A percentile compares a stretch with the other conserved stretches of the same genome.
Conservation (phyloP, 1,140 invertebrate genomes). For the Doryteuthis pealeii region DNA sequence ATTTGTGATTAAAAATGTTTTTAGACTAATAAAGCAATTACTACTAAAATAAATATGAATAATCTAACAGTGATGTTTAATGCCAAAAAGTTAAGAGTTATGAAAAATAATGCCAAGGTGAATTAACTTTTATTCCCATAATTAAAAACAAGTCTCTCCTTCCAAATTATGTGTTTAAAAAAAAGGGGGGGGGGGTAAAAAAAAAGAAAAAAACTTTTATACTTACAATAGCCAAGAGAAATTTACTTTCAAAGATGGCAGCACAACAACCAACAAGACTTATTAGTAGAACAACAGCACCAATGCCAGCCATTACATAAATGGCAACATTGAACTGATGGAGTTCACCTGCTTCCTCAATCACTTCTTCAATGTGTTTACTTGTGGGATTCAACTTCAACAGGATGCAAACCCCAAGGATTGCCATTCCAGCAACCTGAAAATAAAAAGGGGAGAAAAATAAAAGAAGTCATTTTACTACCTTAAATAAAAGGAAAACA, state of each 20-base stretch:
- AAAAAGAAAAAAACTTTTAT: conserved; percentile 1
- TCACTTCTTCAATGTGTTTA: background rate
- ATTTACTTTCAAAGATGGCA: background rate
- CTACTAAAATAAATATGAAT: too few relatives aligned
- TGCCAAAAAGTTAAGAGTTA: too few relatives aligned
- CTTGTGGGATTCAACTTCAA: background rate
- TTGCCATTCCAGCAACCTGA: background rate
- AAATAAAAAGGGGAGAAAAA: background rate
- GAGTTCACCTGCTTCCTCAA: background rate
- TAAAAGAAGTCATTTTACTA: too few relatives aligned
- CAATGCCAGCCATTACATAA: background rate
- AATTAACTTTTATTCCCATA: too few relatives aligned
- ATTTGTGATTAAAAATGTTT: too few relatives aligned
- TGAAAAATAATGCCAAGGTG: too few relatives aligned
- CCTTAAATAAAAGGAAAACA: too few relatives aligned
- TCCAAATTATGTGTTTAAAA: too few relatives aligned
- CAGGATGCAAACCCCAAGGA: background rate
- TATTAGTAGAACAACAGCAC: background rate
- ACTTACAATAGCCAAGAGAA: background rate
- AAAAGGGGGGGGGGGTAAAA: too few relatives aligned
- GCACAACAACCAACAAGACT: background rate
- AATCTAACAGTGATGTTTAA: too few relatives aligned
- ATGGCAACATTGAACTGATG: background rate
- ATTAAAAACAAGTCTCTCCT: too few relatives aligned
- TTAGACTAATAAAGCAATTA: too few relatives aligned